Conservation (phyloP, 2,797 vertebrate species). For the Melanotaenia trifasciata region DNA sequence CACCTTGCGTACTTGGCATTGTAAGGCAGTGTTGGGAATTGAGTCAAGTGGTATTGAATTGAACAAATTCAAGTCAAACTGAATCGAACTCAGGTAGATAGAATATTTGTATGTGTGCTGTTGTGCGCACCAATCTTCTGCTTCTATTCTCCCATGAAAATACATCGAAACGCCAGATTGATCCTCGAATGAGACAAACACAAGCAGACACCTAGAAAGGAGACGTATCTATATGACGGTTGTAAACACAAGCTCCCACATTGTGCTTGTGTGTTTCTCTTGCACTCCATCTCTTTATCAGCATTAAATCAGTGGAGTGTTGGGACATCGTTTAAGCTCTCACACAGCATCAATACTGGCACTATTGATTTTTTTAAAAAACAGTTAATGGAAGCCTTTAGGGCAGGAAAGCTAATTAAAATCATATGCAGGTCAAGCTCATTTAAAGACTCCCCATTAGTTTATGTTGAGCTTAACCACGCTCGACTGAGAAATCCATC, state of each 20-base stretch:
- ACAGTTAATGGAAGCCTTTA: slow-evolving; percentile 86
- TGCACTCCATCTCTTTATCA: slow-evolving; percentile 62
- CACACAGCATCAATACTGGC: slow-evolving; percentile 74
- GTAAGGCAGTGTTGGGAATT: slow-evolving; percentile 7
- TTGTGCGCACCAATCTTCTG: slow-evolving; percentile 17
- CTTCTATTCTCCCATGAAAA: slow-evolving; percentile 14
- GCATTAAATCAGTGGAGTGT: slow-evolving; percentile 70
- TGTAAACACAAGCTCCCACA: slow-evolving; percentile 58
- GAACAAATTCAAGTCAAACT: slow-evolving; percentile 34
- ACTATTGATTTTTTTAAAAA: slow-evolving; percentile 82
- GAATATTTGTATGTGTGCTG: slow-evolving; percentile 22
- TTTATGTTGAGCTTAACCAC: slow-evolving; percentile 84
- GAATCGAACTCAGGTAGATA: slow-evolving; percentile 20
- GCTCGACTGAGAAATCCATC: slow-evolving; percentile 83
- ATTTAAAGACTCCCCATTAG: slow-evolving; percentile 86
- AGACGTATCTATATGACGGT: slow-evolving; percentile 55
- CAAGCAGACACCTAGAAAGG: slow-evolving; percentile 32
- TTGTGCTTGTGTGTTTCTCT: slow-evolving; percentile 29
- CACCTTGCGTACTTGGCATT: slow-evolving; percentile 3
- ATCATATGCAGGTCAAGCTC: slow-evolving; percentile 86
- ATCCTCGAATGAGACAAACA: slow-evolving; percentile 35
- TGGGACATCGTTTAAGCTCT: slow-evolving; percentile 79
- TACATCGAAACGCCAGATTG: slow-evolving; percentile 34
- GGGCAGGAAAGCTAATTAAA: slow-evolving; percentile 86
- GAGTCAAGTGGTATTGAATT: slow-evolving; percentile 18